phyloP scores from a whole-genome alignment of 2,113 vertebrate genomes.

The Blennius ocellaris region DNA sequence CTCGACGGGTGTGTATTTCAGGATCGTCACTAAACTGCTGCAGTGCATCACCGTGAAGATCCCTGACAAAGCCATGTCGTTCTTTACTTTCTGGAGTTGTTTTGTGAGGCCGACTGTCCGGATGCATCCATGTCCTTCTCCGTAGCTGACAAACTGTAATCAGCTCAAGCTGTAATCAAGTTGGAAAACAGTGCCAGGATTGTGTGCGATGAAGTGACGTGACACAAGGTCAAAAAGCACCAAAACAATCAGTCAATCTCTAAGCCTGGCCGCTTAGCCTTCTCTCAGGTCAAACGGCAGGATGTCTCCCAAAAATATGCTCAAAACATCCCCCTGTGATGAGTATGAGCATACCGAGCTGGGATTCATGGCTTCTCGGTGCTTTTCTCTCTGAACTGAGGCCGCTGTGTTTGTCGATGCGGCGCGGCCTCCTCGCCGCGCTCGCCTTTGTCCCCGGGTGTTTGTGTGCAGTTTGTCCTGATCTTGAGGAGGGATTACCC shows the following conservation, averaged over 20 bases:
- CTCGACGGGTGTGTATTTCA: not conserved
- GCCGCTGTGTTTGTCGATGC: not conserved
- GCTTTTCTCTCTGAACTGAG: not conserved
- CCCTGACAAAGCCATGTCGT: not conserved
- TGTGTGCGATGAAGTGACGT: conserved; percentile 16
- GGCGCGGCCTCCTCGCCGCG: conserved; percentile 56
- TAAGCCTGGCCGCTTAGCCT: conserved; percentile 38
- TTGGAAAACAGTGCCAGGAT: conserved; percentile 24
- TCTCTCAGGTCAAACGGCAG: conserved; percentile 60
- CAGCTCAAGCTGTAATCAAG: conserved; percentile 49
- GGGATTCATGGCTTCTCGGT: not conserved
- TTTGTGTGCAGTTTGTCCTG: conserved; percentile 33
- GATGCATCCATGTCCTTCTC: conserved; percentile 7
- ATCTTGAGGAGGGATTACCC: conserved; percentile 64
- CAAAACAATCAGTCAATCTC: conserved; percentile 48
- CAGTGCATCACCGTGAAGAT: not conserved
- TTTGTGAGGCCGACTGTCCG: conserved; percentile 16
- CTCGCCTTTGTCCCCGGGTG: conserved; percentile 32
- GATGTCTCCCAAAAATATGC: conserved; percentile 85
- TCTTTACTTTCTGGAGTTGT: not conserved
- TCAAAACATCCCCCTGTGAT: conserved; percentile 12
- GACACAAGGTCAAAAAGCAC: conserved; percentile 39
- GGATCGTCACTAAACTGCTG: not conserved
- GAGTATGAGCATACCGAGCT: not conserved
- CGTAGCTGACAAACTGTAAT: conserved; percentile 36